Conservation (phyloP, 2,888 invertebrate genomes). For the Arctia plantaginis region DNA sequence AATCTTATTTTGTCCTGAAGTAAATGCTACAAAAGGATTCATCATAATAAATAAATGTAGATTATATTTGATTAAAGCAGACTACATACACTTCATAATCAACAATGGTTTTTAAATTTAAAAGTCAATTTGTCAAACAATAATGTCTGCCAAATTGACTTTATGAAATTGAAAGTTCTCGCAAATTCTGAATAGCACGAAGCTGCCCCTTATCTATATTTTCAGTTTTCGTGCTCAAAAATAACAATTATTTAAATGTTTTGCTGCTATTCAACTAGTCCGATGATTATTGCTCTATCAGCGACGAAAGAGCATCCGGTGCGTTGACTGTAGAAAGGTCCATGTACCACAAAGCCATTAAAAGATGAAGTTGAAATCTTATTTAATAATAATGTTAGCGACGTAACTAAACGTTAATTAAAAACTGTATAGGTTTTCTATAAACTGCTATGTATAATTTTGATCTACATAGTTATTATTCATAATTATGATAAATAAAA, state of each 20-base stretch:
- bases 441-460: no score
- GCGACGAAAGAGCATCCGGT: not conserved
- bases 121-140: not conserved
- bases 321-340: not conserved
- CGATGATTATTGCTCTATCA: not conserved
- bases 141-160: slow-evolving; percentile 7
- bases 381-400: no score
- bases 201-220: not conserved
- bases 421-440: no score
- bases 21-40: not conserved
- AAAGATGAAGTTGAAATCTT: no score
- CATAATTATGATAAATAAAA: no score
- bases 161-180: slow-evolving; percentile 2
- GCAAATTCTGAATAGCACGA: slow-evolving; percentile 4
- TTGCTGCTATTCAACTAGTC: not conserved
- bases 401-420: no score
- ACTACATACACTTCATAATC: not conserved
- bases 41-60: not conserved
- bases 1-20: not conserved
- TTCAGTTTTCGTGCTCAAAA: not conserved
- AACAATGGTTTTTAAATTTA: slow-evolving; percentile 9
- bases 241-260: not conserved
- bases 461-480: no score
- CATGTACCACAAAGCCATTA: no score
- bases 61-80: slow-evolving; percentile 1